Base-by-base conservation (phyloP, 2,888 invertebrate genomes). In the Eupithecia subumbrata region DNA sequence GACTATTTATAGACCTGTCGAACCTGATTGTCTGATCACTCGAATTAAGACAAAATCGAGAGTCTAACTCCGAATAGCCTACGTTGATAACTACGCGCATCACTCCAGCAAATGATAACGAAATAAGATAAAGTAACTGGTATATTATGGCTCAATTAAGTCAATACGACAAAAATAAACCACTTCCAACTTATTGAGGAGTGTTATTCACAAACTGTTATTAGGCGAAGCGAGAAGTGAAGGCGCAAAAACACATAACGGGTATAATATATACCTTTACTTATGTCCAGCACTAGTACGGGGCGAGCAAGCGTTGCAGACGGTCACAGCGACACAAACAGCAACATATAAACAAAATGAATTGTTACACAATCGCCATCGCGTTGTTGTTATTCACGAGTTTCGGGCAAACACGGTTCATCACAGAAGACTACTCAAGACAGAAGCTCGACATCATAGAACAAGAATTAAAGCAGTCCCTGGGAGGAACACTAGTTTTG, bases 401-500 rank as follows among this genome's bases (percentile, higher is more conserved):
- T 56, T 45, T 80, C 68, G 81, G 68, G 69, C 68, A 71, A 25
- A 68, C 75, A 16, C 85, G 86, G 64, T 76, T 76, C 40, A 73
- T 88, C 9, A 69, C 81, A 48, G 82, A 87, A 8, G 83, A 85
- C 25, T 91, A 92, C 79, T 79, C 74, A 4, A 74, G 79, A 64
- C 82, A 85, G 45, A 86, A 91, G 77, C 81, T 80, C 1, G 82
- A 82, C 43, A 72, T 93, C 56, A 82, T 93, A 2, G 82, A 88
- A 18, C 88, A 91, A 72, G 96, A 96, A 85, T 84, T 90, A 4
- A 84, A 87, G 0, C 83, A 86, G 9, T 87, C 93, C 0, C 82
- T 96, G 0, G 96, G 96, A 1, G 94, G 95, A 0, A 88, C 91
- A 69, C 79, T 96, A 18, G 71, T 82, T 30, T 86, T 96, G 0